Percentiles rank a stretch among this genome's conserved stretches.
These are phyloP conservation scores for Pocillopora verrucosa DNA, from an alignment of 64 coral and sea anemone genomes.

Conservation along the genomic window DNA sequence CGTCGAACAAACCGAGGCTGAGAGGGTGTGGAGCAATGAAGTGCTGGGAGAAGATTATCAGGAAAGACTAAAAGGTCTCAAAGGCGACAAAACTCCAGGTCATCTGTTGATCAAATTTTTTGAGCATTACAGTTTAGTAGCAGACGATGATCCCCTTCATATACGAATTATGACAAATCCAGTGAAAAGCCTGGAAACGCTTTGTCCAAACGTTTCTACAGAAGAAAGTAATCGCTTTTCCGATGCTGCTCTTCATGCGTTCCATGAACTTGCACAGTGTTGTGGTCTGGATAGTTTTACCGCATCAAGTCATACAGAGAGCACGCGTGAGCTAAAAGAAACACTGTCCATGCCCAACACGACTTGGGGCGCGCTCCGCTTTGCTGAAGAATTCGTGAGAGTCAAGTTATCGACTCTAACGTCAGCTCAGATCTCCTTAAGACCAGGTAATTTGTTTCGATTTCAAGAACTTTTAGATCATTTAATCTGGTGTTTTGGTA, in stretches of 20 bases:
- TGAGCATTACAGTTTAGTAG: conserved; percentile 42
- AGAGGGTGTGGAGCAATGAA: conserved; percentile 14
- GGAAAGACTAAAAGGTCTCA: conserved; percentile 29
- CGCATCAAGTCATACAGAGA: conserved; percentile 28
- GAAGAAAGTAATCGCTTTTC: conserved; percentile 56
- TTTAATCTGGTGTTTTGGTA: too few species aligned
- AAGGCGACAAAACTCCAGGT: conserved; percentile 13
- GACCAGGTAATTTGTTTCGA: conserved; percentile 34
- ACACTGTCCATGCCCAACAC: conserved; percentile 57
- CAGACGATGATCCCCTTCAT: conserved; percentile 43
- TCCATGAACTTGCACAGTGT: conserved; percentile 78
- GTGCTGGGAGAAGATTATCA: conserved; percentile 25
- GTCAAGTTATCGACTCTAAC: conserved; percentile 40
- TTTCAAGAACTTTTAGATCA: too few species aligned
- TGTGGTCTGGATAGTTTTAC: conserved; percentile 66
- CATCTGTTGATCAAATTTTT: conserved; percentile 64
- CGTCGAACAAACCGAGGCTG: neutral
- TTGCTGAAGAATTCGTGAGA: conserved; percentile 82
- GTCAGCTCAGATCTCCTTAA: conserved; percentile 59
- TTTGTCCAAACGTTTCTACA: neutral
- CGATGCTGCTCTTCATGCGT: conserved; percentile 76
- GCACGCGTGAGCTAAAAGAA: conserved; percentile 56
- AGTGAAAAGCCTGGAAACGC: neutral
- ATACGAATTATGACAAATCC: conserved; percentile 41
- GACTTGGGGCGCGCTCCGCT: conserved; percentile 61